Percentiles rank a stretch among this genome's conserved stretches.
These are phyloP conservation scores for Tragopan temminckii DNA, from an alignment of 2,797 vertebrate species.

Conservation along the genomic window DNA sequence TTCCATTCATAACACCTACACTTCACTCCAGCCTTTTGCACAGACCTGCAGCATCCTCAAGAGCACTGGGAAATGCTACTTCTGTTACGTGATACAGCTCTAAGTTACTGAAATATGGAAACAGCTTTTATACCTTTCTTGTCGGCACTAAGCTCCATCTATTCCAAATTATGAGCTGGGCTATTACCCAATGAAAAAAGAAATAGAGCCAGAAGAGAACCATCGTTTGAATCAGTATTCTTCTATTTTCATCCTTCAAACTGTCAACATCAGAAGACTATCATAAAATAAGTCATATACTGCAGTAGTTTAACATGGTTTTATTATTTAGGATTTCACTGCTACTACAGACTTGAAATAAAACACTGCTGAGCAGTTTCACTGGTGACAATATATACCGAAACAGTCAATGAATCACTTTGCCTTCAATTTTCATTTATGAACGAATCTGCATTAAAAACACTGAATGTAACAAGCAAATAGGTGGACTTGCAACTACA, in stretches of 20 bases:
- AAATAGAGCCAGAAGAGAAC: not conserved
- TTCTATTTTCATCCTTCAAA: not conserved
- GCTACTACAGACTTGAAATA: not conserved
- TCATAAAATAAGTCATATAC: not conserved
- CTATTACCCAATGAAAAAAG: not conserved
- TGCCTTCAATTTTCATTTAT: not conserved
- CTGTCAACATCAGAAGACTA: not conserved
- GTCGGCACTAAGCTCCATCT: not conserved
- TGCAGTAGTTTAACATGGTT: not conserved
- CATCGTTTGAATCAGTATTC: not conserved
- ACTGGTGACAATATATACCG: not conserved
- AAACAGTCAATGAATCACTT: not conserved
- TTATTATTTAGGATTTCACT: conserved; percentile 7
- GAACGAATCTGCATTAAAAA: not conserved
- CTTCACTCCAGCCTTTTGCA: not conserved
- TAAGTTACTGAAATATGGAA: not conserved
- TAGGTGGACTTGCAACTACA: not conserved
- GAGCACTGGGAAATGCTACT: not conserved
- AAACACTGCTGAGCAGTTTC: not conserved
- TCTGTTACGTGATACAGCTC: not conserved
- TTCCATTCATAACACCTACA: not conserved
- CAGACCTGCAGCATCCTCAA: rapidly evolving
- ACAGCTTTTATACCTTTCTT: not conserved
- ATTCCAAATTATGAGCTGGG: not conserved
- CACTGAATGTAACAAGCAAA: not conserved